Conservation (phyloP, 2,113 vertebrate species). For the Mesocricetus auratus region DNA sequence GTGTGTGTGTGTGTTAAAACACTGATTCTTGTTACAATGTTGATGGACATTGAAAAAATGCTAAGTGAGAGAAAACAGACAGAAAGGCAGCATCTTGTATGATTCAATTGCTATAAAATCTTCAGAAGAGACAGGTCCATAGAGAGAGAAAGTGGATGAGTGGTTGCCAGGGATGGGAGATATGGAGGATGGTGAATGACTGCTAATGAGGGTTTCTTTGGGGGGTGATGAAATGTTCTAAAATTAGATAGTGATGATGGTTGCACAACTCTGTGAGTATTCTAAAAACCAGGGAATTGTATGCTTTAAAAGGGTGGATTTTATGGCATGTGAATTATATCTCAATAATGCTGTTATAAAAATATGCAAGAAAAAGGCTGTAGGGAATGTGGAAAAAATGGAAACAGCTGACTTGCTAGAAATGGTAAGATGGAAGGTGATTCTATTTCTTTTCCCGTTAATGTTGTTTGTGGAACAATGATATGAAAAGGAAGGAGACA, state of each 20-base stretch:
- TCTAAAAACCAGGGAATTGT: conserved; percentile 31
- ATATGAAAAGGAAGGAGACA: not conserved
- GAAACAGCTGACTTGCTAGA: conserved; percentile 71
- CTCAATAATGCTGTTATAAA: conserved; percentile 65
- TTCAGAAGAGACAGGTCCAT: conserved; percentile 19
- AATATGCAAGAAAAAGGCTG: conserved; percentile 54
- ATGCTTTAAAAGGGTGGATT: conserved; percentile 54
- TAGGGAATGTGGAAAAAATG: conserved; percentile 44
- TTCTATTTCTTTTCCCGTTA: conserved; percentile 22
- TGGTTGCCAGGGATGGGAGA: not conserved
- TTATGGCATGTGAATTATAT: conserved; percentile 60
- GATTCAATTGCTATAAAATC: conserved; percentile 32
- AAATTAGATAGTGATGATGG: conserved; percentile 56
- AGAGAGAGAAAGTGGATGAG: conserved; percentile 32
- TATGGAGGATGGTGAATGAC: not conserved
- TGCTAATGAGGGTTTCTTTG: conserved; percentile 46
- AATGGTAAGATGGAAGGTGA: not conserved
- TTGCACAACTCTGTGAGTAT: not conserved
- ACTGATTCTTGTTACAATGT: not conserved
- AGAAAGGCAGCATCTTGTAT: conserved; percentile 11
- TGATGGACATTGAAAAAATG: not conserved
- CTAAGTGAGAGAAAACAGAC: conserved; percentile 7
- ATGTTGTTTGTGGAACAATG: conserved; percentile 20
- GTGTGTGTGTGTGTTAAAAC: not conserved
- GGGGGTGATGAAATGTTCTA: conserved; percentile 55